Conservation (phyloP, 2,113 vertebrate genomes). For the Pyrgilauda ruficollis region DNA sequence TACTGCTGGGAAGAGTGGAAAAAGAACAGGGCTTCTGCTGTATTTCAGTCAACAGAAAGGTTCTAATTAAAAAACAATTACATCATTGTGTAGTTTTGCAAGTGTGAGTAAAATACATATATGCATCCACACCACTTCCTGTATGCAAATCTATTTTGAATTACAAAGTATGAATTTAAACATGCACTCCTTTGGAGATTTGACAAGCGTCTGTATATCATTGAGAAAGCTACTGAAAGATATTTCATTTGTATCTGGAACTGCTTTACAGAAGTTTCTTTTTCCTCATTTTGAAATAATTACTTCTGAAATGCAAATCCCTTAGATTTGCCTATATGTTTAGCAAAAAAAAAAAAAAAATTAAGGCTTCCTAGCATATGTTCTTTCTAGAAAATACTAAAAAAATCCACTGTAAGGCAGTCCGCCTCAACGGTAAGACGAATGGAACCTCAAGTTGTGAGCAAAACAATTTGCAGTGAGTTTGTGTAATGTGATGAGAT, state of each 20-base stretch:
- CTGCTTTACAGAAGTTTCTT: background rate
- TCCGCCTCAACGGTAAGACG: background rate
- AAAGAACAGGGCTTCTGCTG: slow-evolving; percentile 23
- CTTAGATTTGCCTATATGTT: background rate
- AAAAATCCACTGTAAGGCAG: background rate
- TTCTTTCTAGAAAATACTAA: background rate
- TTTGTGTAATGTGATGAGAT: background rate
- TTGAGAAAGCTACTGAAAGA: slow-evolving; percentile 4
- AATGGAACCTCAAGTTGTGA: background rate
- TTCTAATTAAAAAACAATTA: slow-evolving; percentile 38
- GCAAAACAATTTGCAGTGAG: background rate
- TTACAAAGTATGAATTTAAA: slow-evolving; percentile 26
- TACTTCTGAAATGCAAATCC: slow-evolving; percentile 26
- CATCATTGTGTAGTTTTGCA: slow-evolving; percentile 23
- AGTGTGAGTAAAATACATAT: background rate
- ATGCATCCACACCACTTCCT: background rate
- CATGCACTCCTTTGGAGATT: background rate
- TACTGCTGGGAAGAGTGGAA: slow-evolving; percentile 18
- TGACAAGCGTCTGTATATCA: background rate
- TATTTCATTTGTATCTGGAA: slow-evolving; percentile 16
- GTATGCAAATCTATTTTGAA: slow-evolving; percentile 17
- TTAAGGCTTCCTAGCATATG: background rate
- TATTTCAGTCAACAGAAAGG: slow-evolving; percentile 23
- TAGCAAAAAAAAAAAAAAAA: background rate
- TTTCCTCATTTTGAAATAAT: slow-evolving; percentile 21